phyloP scores from a whole-genome alignment of 2,888 invertebrate species.

The Sisyra nigra region DNA sequence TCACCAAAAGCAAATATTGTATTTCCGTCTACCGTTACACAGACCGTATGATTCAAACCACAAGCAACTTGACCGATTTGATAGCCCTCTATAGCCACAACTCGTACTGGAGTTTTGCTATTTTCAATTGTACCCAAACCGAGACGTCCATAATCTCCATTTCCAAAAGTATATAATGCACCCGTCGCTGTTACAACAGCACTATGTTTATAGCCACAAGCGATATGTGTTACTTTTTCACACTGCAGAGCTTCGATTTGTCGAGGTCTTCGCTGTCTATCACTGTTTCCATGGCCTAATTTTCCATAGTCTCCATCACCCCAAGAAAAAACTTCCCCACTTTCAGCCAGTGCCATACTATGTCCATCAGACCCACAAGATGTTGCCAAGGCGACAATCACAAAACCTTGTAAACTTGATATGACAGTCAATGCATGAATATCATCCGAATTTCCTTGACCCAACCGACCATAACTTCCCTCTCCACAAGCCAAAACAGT shows the following conservation, averaged over 20 bases:
- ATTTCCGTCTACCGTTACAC: constrained; percentile 37
- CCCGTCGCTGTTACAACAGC: constrained; percentile 46
- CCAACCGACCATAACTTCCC: constrained; percentile 44
- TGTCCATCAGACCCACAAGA: constrained; percentile 49
- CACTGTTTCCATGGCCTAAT: constrained; percentile 46
- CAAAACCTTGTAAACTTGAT: constrained; percentile 43
- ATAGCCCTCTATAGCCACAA: constrained; percentile 31
- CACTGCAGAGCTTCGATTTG: constrained; percentile 44
- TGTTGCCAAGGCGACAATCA: constrained; percentile 41
- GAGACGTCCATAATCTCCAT: constrained; percentile 44
- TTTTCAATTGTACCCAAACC: constrained; percentile 40
- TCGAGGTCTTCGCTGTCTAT: constrained; percentile 40
- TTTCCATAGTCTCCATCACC: constrained; percentile 50
- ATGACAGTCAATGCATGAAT: constrained; percentile 38
- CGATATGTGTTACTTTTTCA: constrained; percentile 39
- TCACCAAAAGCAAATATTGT: constrained; percentile 48
- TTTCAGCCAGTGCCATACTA: constrained; percentile 43
- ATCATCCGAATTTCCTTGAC: constrained; percentile 46
- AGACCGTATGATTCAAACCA: constrained; percentile 45
- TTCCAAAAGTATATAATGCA: constrained; percentile 45
- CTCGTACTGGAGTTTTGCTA: constrained; percentile 42
- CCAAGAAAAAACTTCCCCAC: constrained; percentile 50
- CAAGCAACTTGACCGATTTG: constrained; percentile 37
- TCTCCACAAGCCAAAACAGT: constrained; percentile 46
- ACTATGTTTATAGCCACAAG: constrained; percentile 47